These are phyloP conservation scores for Micoletzkya japonica DNA, from an alignment of 2,888 invertebrate species.

Conservation along the genomic window DNA sequence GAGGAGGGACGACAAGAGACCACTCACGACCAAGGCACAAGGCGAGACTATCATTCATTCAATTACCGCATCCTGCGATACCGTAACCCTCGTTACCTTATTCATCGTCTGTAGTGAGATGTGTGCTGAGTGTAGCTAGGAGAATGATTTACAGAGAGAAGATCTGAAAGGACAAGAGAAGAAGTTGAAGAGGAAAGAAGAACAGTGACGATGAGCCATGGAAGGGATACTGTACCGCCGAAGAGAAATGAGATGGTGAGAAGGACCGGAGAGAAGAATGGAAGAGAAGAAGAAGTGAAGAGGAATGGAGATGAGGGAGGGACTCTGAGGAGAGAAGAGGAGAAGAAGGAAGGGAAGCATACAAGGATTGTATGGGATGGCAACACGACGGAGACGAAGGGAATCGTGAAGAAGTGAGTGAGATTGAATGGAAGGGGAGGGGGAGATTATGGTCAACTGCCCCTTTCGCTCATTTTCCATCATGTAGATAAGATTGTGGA, in stretches of 20 bases:
- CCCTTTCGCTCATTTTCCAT: too few species aligned
- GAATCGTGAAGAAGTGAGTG: conserved; percentile 19
- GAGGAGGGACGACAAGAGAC: neutral
- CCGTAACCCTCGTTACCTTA: too few species aligned
- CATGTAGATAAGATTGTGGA: too few species aligned
- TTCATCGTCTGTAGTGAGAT: too few species aligned
- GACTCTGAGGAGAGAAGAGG: neutral
- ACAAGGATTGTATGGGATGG: neutral
- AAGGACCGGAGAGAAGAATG: conserved; percentile 16
- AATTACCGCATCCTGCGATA: too few species aligned
- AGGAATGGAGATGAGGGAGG: too few species aligned
- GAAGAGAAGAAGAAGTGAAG: neutral
- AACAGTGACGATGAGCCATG: neutral
- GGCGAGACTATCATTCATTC: too few species aligned
- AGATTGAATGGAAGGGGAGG: neutral
- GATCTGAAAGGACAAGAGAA: too few species aligned
- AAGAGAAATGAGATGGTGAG: neutral
- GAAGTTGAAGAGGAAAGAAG: too few species aligned
- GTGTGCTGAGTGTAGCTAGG: too few species aligned
- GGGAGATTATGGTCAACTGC: too few species aligned
- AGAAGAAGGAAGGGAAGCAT: neutral
- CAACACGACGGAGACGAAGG: conserved; percentile 5
- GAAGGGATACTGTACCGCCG: neutral
- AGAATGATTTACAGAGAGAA: too few species aligned
- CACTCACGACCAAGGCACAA: neutral